phyloP scores from a whole-genome alignment of 1,140 invertebrate genomes.

The Drosophila rufa region DNA sequence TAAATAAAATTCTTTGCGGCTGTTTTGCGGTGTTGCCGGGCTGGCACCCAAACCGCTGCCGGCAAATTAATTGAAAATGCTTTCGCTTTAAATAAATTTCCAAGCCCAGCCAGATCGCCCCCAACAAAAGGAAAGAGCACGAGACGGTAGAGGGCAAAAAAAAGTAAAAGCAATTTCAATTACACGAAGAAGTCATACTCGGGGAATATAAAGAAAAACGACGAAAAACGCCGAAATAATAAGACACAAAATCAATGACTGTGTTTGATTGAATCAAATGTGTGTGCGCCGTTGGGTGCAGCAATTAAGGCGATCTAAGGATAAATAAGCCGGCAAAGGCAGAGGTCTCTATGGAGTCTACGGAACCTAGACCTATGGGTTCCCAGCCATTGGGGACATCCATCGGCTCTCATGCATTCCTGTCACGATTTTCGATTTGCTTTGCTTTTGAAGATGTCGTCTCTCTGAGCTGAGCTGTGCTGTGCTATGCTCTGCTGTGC shows the following conservation, averaged over 20 bases:
- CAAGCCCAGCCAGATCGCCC: conserved; percentile 25
- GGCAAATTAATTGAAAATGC: conserved; percentile 77
- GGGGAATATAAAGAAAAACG: conserved; percentile 4
- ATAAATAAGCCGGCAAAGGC: conserved; percentile 50
- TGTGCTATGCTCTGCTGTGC: background rate
- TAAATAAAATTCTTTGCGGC: conserved; percentile 80
- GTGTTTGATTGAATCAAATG: conserved; percentile 79
- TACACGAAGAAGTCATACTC: conserved; percentile 56
- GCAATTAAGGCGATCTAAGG: conserved; percentile 73
- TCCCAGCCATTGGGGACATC: conserved; percentile 26
- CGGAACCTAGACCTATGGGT: background rate
- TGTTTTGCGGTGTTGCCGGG: conserved; percentile 56
- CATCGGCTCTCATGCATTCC: conserved; percentile 59
- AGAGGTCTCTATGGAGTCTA: conserved; percentile 19
- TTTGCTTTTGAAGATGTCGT: conserved; percentile 71
- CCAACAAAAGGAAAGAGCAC: conserved; percentile 6
- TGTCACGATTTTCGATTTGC: conserved; percentile 80
- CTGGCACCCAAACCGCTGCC: conserved; percentile 41
- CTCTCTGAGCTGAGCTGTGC: background rate
- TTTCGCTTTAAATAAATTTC: conserved; percentile 60
- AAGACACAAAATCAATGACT: conserved; percentile 66
- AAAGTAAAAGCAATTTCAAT: conserved; percentile 72
- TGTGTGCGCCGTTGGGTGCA: conserved; percentile 47
- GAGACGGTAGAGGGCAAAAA: background rate
- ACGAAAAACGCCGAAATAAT: conserved; percentile 22